These are phyloP conservation scores for Macroteleia sp. DNA, from an alignment of 2,888 invertebrate genomes.

Conservation along the genomic window DNA sequence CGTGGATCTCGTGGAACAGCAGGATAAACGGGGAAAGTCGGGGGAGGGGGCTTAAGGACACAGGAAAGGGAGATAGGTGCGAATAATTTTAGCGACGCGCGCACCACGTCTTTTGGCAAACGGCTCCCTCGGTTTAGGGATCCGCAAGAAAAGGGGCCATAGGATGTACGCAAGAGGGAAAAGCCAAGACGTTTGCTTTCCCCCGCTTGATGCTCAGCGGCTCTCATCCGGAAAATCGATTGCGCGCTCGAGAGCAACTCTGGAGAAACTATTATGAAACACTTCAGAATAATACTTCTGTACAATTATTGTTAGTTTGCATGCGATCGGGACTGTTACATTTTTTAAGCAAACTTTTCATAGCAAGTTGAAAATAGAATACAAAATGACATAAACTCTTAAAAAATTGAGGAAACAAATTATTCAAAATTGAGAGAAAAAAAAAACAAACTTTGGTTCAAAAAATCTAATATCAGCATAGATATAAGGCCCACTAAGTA, in stretches of 20 bases:
- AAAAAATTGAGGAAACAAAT: too few species aligned
- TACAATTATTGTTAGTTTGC: conserved; percentile 40
- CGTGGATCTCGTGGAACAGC: conserved; percentile 12
- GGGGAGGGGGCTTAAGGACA: neutral
- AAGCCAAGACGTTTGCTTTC: conserved; percentile 64
- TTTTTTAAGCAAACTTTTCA: neutral
- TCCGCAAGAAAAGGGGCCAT: conserved; percentile 40
- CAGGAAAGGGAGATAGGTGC: conserved; percentile 31
- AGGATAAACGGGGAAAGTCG: too few species aligned
- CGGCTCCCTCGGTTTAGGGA: conserved; percentile 43
- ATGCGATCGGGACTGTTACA: neutral
- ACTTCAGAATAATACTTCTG: conserved; percentile 24
- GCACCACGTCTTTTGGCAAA: conserved; percentile 43
- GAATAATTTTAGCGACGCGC: conserved; percentile 56
- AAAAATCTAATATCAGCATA: too few species aligned
- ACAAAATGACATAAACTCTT: too few species aligned
- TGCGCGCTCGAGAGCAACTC: conserved; percentile 51
- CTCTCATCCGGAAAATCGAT: conserved; percentile 64
- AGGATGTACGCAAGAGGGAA: conserved; percentile 48
- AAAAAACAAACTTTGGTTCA: too few species aligned
- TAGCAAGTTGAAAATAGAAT: too few species aligned
- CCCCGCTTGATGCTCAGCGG: conserved; percentile 58
- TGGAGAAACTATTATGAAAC: conserved; percentile 42
- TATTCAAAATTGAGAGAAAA: too few species aligned
- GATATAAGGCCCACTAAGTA: too few species aligned